These are phyloP conservation scores for Porites evermanni DNA, from an alignment of 92 coral and sea anemone genomes.

Conservation along the genomic window DNA sequence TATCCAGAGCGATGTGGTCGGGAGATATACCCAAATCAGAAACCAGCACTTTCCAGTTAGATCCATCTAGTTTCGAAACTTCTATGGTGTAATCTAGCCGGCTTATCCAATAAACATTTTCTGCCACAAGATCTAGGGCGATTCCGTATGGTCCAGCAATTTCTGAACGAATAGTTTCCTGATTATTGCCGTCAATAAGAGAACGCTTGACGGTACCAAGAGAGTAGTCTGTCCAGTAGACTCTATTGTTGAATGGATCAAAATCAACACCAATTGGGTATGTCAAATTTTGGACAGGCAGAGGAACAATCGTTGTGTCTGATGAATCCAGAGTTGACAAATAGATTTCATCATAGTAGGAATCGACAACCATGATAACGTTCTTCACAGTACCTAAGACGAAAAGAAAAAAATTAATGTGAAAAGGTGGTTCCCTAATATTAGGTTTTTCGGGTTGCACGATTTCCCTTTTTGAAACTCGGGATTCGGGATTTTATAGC, in stretches of 20 bases:
- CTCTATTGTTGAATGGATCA: constrained; percentile 70
- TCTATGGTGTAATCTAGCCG: constrained; percentile 51
- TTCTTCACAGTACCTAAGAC: constrained; percentile 17
- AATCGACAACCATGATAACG: constrained; percentile 15
- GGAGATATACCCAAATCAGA: constrained; percentile 53
- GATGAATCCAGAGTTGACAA: not conserved
- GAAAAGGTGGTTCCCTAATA: not conserved
- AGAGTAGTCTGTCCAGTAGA: constrained; percentile 82
- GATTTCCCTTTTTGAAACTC: no score
- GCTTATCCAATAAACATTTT: constrained; percentile 76
- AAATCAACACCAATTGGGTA: constrained; percentile 67
- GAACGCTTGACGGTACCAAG: constrained; percentile 64
- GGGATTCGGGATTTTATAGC: no score
- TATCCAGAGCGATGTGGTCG: constrained; percentile 69
- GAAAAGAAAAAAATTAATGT: not conserved
- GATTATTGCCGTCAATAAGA: constrained; percentile 60
- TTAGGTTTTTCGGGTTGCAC: no score
- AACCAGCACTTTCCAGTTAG: constrained; percentile 59
- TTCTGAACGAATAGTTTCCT: constrained; percentile 45
- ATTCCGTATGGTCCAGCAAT: constrained; percentile 65
- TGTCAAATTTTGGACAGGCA: constrained; percentile 8
- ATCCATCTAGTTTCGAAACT: constrained; percentile 70
- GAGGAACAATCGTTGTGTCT: not conserved
- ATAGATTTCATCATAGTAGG: not conserved
- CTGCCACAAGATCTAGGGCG: constrained; percentile 70